Evolutionary conservation across 2,888 invertebrate species (phyloP).

Genomic region (Nudaria mundana): DNA sequence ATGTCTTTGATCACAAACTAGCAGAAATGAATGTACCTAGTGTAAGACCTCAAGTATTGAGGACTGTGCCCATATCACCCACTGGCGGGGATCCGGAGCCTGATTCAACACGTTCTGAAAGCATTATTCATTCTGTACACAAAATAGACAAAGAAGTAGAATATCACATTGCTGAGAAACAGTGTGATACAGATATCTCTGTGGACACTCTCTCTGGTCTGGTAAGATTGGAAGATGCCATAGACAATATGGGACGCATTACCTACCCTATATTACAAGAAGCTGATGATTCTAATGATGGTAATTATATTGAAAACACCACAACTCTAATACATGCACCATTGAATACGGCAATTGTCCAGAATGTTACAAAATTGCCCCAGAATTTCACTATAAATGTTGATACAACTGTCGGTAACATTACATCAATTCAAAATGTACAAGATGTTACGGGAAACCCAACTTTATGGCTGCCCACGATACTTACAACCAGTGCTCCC

Average conservation of each 20-base stretch:
- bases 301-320: slow-evolving; percentile 64
- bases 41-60: slow-evolving; percentile 70
- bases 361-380: slow-evolving; percentile 72
- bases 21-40: slow-evolving; percentile 72
- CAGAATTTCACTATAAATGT: slow-evolving; percentile 77
- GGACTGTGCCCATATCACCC: slow-evolving; percentile 65
- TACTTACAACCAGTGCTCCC: slow-evolving; percentile 64
- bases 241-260: slow-evolving; percentile 65
- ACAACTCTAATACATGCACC: slow-evolving; percentile 69
- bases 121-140: slow-evolving; percentile 66
- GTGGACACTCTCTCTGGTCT: slow-evolving; percentile 67
- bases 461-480: slow-evolving; percentile 74
- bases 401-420: slow-evolving; percentile 69
- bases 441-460: slow-evolving; percentile 70
- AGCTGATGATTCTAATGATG: slow-evolving; percentile 64
- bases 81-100: slow-evolving; percentile 68
- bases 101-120: slow-evolving; percentile 73
- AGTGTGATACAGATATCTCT: slow-evolving; percentile 64
- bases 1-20: slow-evolving; percentile 74
- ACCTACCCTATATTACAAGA: slow-evolving; percentile 70
- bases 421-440: slow-evolving; percentile 73
- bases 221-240: slow-evolving; percentile 66
- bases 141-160: slow-evolving; percentile 68
- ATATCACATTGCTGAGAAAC: slow-evolving; percentile 66
- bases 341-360: slow-evolving; percentile 68